Base-by-base conservation (phyloP, 2,888 invertebrate species). In the Apamea epomidion region DNA sequence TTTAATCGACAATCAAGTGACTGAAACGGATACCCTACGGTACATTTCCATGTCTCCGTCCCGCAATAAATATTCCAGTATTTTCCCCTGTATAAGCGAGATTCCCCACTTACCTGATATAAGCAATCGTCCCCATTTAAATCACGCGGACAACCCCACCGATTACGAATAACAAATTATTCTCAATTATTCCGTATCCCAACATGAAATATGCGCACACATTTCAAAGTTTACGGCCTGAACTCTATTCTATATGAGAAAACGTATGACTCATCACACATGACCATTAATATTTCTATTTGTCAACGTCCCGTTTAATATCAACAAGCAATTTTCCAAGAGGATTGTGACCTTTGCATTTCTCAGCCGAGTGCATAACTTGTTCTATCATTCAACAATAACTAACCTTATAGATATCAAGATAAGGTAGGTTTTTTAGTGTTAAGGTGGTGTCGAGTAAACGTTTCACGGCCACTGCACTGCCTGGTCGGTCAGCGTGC, bases 381-480 rank as follows among this genome's bases (percentile, higher is more conserved):
- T 75, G 65, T 54, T 70, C 62, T 42, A 70, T 74, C 72, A 74
- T 65, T 65, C 77, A 67, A 81, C 62, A 32, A 91, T 82, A 87
- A 62, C 83, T n/a, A 73, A 67, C 83, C 78, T 83, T 90, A 86
- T 70, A n/a, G 3, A 10, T 29, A 65, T 12, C 2, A 2, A 0
- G 0, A 14, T 90, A 93, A 81, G 89, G 91, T 90, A 72, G 75
- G 78, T 81, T 88, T 86, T 86, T 7, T 74, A 82, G 18, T 70
- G 10, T 68, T 14, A 58, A 77, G 67, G 82, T 82, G 85, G 83
- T 86, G 83, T 81, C 6, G 87, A 85, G 83, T 78, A 81, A 80
- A 72, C 70, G 82, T 92, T 93, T 94, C 94, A 94, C 92, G 94
- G 94, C 88, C 93, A 92, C 75, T 92, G 92, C 92, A 91, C 91